Conservation (phyloP, 2,113 vertebrate species). For the Mirounga angustirostris region DNA sequence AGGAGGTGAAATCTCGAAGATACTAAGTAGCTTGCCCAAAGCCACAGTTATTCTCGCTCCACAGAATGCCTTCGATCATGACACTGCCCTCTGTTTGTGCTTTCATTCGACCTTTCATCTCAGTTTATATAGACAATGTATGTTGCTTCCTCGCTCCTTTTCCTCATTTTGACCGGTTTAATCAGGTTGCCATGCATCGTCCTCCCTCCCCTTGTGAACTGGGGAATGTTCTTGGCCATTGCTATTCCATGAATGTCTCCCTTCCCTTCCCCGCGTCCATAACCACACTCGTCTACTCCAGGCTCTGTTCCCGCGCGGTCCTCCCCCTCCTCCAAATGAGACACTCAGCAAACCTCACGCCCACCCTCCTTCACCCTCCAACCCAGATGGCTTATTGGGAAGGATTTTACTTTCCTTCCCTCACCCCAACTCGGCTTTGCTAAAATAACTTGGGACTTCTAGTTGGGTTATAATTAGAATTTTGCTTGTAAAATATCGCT, state of each 20-base stretch:
- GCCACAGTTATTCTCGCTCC: neutral
- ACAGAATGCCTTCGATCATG: neutral
- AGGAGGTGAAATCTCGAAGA: neutral
- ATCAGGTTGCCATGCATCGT: neutral
- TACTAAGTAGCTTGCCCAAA: neutral
- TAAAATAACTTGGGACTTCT: neutral
- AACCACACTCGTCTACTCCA: rapidly evolving
- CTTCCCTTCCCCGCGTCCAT: neutral
- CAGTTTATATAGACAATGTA: neutral
- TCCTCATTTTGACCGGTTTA: neutral
- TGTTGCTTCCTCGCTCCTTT: neutral
- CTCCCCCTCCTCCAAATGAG: rapidly evolving
- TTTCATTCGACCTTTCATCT: neutral
- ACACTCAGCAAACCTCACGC: neutral
- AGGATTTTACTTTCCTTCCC: neutral
- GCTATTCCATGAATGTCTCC: neutral
- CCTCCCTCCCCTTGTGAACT: neutral
- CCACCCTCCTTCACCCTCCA: neutral
- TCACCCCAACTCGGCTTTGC: neutral
- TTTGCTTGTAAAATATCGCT: neutral
- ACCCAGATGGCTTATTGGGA: neutral
- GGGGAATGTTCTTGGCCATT: too few species aligned
- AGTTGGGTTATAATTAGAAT: neutral
- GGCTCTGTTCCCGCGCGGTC: neutral
- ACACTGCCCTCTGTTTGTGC: neutral